Evolutionary conservation across 2,888 invertebrate genomes (phyloP).

Genomic region (Sussaba pulchella): DNA sequence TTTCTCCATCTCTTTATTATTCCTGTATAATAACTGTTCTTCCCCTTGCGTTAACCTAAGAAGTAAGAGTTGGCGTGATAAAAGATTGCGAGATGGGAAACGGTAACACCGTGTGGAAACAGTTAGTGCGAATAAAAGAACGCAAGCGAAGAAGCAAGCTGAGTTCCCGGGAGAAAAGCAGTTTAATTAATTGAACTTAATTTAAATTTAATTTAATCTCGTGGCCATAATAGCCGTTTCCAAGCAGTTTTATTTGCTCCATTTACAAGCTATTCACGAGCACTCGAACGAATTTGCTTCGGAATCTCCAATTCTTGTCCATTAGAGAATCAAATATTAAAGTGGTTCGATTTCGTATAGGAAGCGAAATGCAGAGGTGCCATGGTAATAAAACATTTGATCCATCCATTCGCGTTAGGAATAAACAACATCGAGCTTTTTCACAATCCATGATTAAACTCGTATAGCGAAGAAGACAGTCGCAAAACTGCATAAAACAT

Average conservation of each 20-base stretch:
- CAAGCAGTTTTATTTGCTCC: constrained; percentile 1
- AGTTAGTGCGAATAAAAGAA: not conserved
- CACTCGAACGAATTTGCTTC: not conserved
- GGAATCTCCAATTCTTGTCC: constrained; percentile 7
- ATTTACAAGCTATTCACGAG: constrained; percentile 31
- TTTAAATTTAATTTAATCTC: constrained; percentile 81
- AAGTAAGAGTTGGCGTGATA: constrained; percentile 8
- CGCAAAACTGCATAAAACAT: constrained; percentile 10
- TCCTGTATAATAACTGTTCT: not conserved
- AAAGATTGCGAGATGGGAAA: constrained; percentile 13
- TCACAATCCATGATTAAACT: constrained; percentile 19
- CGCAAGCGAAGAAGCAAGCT: constrained; percentile 11
- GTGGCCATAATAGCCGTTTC: constrained; percentile 18
- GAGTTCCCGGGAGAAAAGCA: constrained; percentile 75
- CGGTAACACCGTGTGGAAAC: constrained; percentile 1
- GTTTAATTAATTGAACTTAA: constrained; percentile 82
- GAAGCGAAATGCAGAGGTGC: not conserved
- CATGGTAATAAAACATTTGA: too few species aligned
- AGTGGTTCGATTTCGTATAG: constrained; percentile 15
- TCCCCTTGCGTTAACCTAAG: not conserved
- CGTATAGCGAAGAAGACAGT: constrained; percentile 15
- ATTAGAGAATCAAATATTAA: constrained; percentile 16
- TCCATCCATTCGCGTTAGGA: too few species aligned
- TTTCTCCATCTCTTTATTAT: not conserved
- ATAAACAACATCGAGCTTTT: not conserved